A percentile compares a stretch with the other conserved stretches of the same genome.
Conservation (phyloP, 2,888 invertebrate species). For the Temnothorax ravouxi region DNA sequence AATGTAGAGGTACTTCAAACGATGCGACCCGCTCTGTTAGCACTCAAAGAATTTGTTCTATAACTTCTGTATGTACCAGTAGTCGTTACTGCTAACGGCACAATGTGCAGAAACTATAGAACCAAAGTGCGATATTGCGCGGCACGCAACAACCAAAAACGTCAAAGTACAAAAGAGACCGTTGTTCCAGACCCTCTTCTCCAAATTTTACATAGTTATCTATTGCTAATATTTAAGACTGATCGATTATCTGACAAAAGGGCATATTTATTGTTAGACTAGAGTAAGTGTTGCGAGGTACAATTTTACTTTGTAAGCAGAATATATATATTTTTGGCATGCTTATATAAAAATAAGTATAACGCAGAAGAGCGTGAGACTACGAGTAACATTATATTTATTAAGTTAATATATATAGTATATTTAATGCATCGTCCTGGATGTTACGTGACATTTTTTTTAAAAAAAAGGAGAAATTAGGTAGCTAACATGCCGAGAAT, state of each 20-base stretch:
- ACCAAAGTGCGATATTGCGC: not conserved
- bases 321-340: constrained; percentile 17
- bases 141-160: constrained; percentile 15
- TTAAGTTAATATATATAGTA: too few relatives aligned
- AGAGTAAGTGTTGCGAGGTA: constrained; percentile 15
- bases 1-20: not conserved
- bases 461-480: not conserved
- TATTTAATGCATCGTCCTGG: not conserved
- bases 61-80: not conserved
- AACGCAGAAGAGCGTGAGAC: not conserved
- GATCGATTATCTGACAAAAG: constrained; percentile 24
- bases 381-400: constrained; percentile 4
- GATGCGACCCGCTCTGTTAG: not conserved
- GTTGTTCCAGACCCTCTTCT: constrained; percentile 8
- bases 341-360: constrained; percentile 2
- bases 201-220: constrained; percentile 23
- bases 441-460: not conserved
- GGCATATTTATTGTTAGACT: constrained; percentile 29
- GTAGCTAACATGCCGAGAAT: not conserved
- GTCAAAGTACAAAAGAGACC: constrained; percentile 26
- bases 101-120: not conserved
- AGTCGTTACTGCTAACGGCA: not conserved
- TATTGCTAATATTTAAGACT: constrained; percentile 23
- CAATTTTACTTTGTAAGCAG: constrained; percentile 16
- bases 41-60: not conserved